Evolutionary conservation across 2,888 invertebrate genomes (phyloP).

Genomic region (Caenorhabditis becei): DNA sequence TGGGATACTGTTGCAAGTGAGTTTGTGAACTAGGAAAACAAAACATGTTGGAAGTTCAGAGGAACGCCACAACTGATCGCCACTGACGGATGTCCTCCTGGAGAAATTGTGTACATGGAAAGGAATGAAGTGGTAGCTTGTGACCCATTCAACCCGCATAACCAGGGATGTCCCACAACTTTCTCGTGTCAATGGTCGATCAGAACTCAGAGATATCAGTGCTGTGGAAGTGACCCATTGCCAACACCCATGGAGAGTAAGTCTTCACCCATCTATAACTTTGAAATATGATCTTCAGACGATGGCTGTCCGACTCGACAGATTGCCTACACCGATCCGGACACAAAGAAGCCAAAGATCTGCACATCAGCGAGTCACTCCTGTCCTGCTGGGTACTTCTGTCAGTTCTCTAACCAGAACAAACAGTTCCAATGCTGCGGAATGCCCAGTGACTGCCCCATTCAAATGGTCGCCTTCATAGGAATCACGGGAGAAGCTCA

Average conservation of each 20-base stretch:
- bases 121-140: conserved; percentile 71
- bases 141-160: conserved; percentile 72
- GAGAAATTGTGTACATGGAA: conserved; percentile 75
- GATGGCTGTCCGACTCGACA: conserved; percentile 74
- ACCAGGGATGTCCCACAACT: conserved; percentile 70
- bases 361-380: conserved; percentile 72
- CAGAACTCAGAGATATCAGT: conserved; percentile 72
- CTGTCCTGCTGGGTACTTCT: conserved; percentile 75
- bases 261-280: conserved; percentile 3
- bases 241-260: conserved; percentile 70
- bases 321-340: conserved; percentile 72
- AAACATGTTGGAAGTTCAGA: conserved; percentile 4
- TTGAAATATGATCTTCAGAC: conserved; percentile 36
- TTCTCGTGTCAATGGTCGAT: conserved; percentile 76
- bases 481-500: conserved; percentile 73
- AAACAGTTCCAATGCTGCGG: conserved; percentile 76
- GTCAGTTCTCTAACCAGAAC: conserved; percentile 70
- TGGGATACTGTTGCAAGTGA: conserved; percentile 72
- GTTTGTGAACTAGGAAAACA: not conserved
- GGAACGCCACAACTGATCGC: conserved; percentile 61
- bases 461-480: conserved; percentile 73
- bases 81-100: conserved; percentile 74
- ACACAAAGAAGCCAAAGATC: conserved; percentile 71
- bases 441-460: conserved; percentile 72
- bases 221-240: conserved; percentile 73